Evolutionary conservation across 2,113 vertebrate genomes (phyloP).

Genomic region (Nerophis ophidion): DNA sequence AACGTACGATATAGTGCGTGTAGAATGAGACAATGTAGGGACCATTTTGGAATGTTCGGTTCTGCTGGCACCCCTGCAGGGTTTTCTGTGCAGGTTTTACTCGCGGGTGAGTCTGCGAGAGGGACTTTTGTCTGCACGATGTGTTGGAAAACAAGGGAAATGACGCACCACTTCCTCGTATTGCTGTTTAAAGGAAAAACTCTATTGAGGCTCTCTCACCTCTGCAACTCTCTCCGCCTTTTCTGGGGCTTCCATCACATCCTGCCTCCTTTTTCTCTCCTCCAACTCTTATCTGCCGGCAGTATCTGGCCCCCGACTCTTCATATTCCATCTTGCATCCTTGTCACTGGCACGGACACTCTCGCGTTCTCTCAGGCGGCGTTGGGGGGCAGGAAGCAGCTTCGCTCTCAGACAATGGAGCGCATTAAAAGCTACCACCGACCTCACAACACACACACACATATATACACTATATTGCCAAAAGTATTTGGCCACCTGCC

Average conservation of each 20-base stretch:
- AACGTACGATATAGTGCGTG: too few relatives aligned
- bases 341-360: background rate
- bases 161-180: constrained; percentile 73
- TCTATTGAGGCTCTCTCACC: constrained; percentile 65
- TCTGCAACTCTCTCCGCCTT: constrained; percentile 45
- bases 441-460: constrained; percentile 54
- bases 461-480: constrained; percentile 1
- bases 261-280: constrained; percentile 28
- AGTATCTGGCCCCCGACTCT: constrained; percentile 5
- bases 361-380: constrained; percentile 47
- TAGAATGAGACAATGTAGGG: too few relatives aligned
- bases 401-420: constrained; percentile 76
- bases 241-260: constrained; percentile 51
- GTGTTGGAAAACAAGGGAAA: constrained; percentile 60
- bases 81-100: background rate
- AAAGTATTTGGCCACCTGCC: too few relatives aligned
- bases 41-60: too few relatives aligned
- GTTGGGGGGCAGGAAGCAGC: constrained; percentile 71
- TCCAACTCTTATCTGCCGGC: background rate
- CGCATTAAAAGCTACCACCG: constrained; percentile 75
- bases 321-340: constrained; percentile 17
- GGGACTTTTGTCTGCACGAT: constrained; percentile 13
- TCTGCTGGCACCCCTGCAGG: background rate
- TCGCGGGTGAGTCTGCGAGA: background rate
- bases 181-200: constrained; percentile 69